Percentiles rank a stretch among this genome's conserved stretches.
Conservation (phyloP, 2,888 invertebrate genomes). For the Parapristionchus giblindavisi region DNA sequence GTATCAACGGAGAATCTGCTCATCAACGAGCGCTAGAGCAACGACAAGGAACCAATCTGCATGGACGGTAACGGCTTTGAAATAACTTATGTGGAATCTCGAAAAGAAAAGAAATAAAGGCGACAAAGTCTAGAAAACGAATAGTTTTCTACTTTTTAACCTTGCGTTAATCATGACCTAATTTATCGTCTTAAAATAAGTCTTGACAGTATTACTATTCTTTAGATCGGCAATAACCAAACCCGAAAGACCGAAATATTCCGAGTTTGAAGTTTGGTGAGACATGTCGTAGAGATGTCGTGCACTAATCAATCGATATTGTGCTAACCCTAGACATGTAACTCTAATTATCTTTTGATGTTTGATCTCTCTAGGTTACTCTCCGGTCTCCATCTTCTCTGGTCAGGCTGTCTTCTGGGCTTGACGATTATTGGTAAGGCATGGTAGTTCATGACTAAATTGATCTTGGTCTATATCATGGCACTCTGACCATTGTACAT, state of each 20-base stretch:
- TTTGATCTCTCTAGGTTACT: slow-evolving; percentile 41
- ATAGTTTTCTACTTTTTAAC: too few relatives aligned
- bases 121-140: too few relatives aligned
- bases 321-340: background rate
- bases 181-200: too few relatives aligned
- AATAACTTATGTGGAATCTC: too few relatives aligned
- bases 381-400: slow-evolving; percentile 61
- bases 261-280: too few relatives aligned
- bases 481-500: background rate
- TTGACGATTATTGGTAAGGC: slow-evolving; percentile 56
- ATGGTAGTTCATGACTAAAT: background rate
- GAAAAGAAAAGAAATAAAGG: too few relatives aligned
- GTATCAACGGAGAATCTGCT: slow-evolving; percentile 26
- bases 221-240: too few relatives aligned
- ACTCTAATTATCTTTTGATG: background rate
- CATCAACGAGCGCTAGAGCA: slow-evolving; percentile 33
- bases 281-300: too few relatives aligned
- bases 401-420: slow-evolving; percentile 61
- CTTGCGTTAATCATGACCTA: too few relatives aligned
- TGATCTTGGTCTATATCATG: background rate
- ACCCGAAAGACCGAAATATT: too few relatives aligned
- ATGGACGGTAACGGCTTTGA: slow-evolving; percentile 35
- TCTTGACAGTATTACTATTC: too few relatives aligned
- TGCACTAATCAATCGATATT: background rate
- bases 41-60: background rate